Conservation (phyloP, 2,797 vertebrate genomes). For the Gila robusta region DNA sequence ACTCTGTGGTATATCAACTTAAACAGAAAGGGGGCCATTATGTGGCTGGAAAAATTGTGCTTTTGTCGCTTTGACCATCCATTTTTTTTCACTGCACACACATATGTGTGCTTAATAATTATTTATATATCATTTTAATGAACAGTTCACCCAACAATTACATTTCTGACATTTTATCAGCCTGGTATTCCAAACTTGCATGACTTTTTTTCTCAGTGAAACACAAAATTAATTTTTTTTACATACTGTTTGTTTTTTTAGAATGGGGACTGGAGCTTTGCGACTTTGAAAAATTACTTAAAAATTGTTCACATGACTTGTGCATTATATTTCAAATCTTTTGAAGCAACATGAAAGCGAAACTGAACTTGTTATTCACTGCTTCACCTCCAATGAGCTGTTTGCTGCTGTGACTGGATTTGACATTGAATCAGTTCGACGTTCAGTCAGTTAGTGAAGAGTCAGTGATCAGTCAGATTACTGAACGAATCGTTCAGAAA, state of each 20-base stretch:
- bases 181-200: neutral
- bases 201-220: neutral
- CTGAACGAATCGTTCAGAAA: neutral
- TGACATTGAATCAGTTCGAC: neutral
- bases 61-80: neutral
- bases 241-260: neutral
- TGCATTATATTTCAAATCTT: neutral
- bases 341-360: neutral
- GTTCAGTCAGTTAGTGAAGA: neutral
- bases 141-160: neutral
- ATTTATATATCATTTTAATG: neutral
- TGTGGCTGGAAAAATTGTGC: neutral
- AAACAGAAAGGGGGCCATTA: conserved; percentile 2
- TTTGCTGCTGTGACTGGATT: neutral
- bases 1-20: conserved; percentile 12
- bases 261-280: neutral
- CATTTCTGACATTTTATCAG: neutral
- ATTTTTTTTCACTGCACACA: neutral
- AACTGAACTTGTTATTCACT: neutral
- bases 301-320: neutral
- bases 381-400: neutral
- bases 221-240: neutral
- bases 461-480: neutral
- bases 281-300: neutral
- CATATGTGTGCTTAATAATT: too few species aligned